Percentiles rank a stretch among this genome's conserved stretches.
Conservation (phyloP, 1,140 invertebrate species). For the Musca domestica region DNA sequence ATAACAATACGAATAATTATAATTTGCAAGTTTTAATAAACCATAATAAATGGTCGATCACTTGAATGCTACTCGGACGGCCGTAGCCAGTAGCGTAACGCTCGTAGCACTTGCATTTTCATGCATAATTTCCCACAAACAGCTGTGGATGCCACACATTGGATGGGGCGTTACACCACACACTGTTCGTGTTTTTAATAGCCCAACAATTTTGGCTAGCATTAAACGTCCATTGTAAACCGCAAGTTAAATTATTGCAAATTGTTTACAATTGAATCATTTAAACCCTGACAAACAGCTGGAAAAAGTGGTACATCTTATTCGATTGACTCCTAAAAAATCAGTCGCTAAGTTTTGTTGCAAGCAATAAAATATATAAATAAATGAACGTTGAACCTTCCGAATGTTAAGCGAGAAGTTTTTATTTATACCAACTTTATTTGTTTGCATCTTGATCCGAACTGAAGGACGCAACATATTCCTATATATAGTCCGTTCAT, state of each 20-base stretch:
- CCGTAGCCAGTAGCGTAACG: no score
- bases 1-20: conserved; percentile 18
- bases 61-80: not conserved
- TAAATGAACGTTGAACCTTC: no score
- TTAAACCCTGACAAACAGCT: not conserved
- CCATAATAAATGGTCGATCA: conserved; percentile 11
- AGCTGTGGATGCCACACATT: conserved; percentile 2
- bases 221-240: not conserved
- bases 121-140: conserved; percentile 13
- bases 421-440: no score
- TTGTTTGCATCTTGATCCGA: no score
- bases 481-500: no score
- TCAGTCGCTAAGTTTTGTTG: no score
- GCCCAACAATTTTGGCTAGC: not conserved
- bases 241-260: conserved; percentile 1
- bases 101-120: not conserved
- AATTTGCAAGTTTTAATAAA: conserved; percentile 20
- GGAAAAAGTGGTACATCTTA: not conserved
- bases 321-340: no score
- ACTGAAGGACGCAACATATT: no score
- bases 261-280: conserved; percentile 1
- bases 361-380: no score
- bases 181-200: conserved; percentile 1
- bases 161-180: not conserved
- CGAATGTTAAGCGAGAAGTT: no score